Evolutionary conservation across 2,797 vertebrate genomes (phyloP).

Genomic region (Rachycentron canadum): DNA sequence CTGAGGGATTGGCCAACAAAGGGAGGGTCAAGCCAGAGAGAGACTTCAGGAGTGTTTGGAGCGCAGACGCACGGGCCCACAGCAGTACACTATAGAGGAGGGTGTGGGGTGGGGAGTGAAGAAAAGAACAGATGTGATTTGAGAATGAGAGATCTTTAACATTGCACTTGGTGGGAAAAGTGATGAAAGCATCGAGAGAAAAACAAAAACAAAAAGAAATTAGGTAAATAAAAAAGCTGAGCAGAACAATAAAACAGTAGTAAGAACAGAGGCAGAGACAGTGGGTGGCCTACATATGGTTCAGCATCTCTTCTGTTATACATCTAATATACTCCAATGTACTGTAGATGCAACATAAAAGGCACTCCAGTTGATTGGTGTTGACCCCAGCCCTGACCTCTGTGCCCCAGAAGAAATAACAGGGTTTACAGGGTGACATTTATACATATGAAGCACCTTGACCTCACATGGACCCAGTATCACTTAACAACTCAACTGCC

Average conservation of each 20-base stretch:
- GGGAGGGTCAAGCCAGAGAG: conserved; percentile 78
- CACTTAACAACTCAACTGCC: conserved; percentile 55
- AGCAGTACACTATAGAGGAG: conserved; percentile 84
- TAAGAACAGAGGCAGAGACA: neutral
- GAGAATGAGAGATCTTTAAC: conserved; percentile 25
- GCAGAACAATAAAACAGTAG: neutral
- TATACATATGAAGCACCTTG: conserved; percentile 68
- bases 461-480: conserved; percentile 46
- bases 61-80: conserved; percentile 89
- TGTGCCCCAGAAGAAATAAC: conserved; percentile 47
- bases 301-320: conserved; percentile 33
- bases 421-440: conserved; percentile 59
- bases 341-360: conserved; percentile 50
- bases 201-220: conserved; percentile 3
- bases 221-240: neutral
- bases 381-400: conserved; percentile 60
- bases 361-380: conserved; percentile 64
- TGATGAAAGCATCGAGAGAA: conserved; percentile 44
- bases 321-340: conserved; percentile 34
- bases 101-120: conserved; percentile 59
- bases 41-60: conserved; percentile 90
- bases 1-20: conserved; percentile 50
- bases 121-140: conserved; percentile 75
- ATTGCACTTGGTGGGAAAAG: conserved; percentile 64
- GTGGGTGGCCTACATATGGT: neutral